Base-by-base conservation (phyloP, 2,888 invertebrate species). In the Hymenopus coronatus region DNA sequence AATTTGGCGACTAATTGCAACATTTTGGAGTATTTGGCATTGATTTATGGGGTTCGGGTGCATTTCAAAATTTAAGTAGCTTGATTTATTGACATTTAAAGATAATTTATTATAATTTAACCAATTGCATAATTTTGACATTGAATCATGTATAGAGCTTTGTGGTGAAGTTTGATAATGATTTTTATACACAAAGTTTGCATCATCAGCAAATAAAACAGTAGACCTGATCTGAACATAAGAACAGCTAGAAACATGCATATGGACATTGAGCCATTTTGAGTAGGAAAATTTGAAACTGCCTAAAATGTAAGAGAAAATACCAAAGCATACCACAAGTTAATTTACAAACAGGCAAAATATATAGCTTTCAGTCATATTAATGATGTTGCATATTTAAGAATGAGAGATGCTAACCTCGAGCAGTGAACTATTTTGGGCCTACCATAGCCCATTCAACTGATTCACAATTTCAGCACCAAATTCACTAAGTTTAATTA, bases 171-270 rank as follows among this genome's bases (percentile, higher is more conserved):
- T n/a, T n/a, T n/a, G n/a, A n/a, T n/a, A n/a, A n/a, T n/a, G n/a
- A n/a, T n/a, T n/a, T n/a, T n/a, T n/a, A n/a, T n/a, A n/a, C n/a
- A n/a, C n/a, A n/a, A n/a, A n/a, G n/a, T n/a, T n/a, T n/a, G n/a
- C n/a, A n/a, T n/a, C n/a, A n/a, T n/a, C n/a, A n/a, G n/a, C n/a
- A n/a, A n/a, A n/a, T n/a, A n/a, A n/a, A n/a, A n/a, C n/a, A n/a
- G n/a, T n/a, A 90, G 90, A 90, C 85, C 89, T 88, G 88, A 90
- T 88, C 86, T 89, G 82, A 90, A 89, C 89, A 90, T 88, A 89
- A 89, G 90, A 90, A 90, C 90, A 90, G 89, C 90, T 90, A 89
- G 89, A 90, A 90, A 90, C 89, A 90, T 85, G 90, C 89, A 84
- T 90, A 89, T 87, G 89, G 89, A 90, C 70, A 88, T 89, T 88